Evolutionary conservation across 2,888 invertebrate species (phyloP), one percentile per base, ranked within the genome.

Genomic region (Oeneis ivallda): DNA sequence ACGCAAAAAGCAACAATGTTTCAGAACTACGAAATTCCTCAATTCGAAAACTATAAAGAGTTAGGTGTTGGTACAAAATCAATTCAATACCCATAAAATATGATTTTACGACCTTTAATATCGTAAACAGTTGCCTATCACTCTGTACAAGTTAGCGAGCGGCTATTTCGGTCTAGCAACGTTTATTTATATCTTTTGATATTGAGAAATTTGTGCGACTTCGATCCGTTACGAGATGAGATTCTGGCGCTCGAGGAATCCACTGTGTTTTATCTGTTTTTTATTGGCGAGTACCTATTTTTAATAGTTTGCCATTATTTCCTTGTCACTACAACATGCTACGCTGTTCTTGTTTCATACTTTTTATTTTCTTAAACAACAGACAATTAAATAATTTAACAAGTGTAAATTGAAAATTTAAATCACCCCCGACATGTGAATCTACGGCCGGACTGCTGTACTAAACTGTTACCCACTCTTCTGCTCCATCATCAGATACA

Each of bases 11-110:
- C 56, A 56, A 56, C 56, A 56, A n/a, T 17, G 15, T 54, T 37
- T 54, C 43, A n/a, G 39, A 17, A 50, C 13, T 47, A 39, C n/a
- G 32, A 62, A 65, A 63, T 56, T 41, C 39, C 56, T 56, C 41
- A 56, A 54, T 56, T 58, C 11, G 49, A 50, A 49, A 60, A 34
- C 59, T 15, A 59, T 49, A 49, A n/a, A 60, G 49, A 49, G 39
- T 59, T 10, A 37, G 9, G 37, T 9, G 19, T 49, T 15, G 10
- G 32, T 47, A 37, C 39, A 39, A 64, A 70, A 66, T 53, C 59
- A 71, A 76, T 79, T 73, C 75, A 72, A 81, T 78, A 75, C 75
- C 77, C 71, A 79, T 83, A 83, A 85, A 83, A 80, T 76, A 70
- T 76, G 39, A 60, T 80, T 77, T 87, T 83, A 85, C 77, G 79